Evolutionary conservation across 2,888 invertebrate species (phyloP).

Genomic region (Aromia moschata): DNA sequence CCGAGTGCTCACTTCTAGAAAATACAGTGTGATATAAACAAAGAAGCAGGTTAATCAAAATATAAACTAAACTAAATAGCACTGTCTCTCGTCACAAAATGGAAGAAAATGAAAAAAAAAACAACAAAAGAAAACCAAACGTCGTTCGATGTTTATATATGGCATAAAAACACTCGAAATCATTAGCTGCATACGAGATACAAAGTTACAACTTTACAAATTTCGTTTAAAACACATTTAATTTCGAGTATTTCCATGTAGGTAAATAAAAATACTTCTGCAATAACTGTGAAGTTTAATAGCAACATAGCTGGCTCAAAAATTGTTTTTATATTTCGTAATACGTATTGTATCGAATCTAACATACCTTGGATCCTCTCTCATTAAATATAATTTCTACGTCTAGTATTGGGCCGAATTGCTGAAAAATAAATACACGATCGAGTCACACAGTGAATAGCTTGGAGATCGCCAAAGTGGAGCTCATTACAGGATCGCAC

Average conservation of each 20-base stretch:
- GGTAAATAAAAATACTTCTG: slow-evolving; percentile 34
- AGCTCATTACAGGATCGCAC: too few relatives aligned
- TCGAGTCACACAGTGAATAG: not conserved
- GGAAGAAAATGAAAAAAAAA: slow-evolving; percentile 19
- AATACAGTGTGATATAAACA: slow-evolving; percentile 35
- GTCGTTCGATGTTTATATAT: slow-evolving; percentile 14
- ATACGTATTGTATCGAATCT: slow-evolving; percentile 24
- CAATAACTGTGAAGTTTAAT: slow-evolving; percentile 51
- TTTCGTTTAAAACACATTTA: too few relatives aligned
- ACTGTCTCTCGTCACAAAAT: slow-evolving; percentile 37
- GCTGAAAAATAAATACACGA: slow-evolving; percentile 73
- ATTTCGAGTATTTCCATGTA: slow-evolving; percentile 4
- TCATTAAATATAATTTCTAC: slow-evolving; percentile 99
- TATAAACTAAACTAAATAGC: slow-evolving; percentile 41
- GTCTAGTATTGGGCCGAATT: slow-evolving; percentile 98
- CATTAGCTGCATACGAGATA: too few relatives aligned
- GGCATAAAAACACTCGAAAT: slow-evolving; percentile 16
- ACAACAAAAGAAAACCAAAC: slow-evolving; percentile 19
- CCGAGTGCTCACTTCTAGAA: slow-evolving; percentile 19
- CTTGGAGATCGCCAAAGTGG: too few relatives aligned
- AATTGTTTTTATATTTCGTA: slow-evolving; percentile 40
- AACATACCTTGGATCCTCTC: slow-evolving; percentile 98
- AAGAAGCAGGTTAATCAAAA: slow-evolving; percentile 40
- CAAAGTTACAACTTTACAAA: too few relatives aligned
- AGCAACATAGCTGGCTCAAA: slow-evolving; percentile 60